Percentiles rank a stretch among this genome's conserved stretches.
Conservation (phyloP, 2,113 vertebrate species). For the Mesoclemmys tuberculata region DNA sequence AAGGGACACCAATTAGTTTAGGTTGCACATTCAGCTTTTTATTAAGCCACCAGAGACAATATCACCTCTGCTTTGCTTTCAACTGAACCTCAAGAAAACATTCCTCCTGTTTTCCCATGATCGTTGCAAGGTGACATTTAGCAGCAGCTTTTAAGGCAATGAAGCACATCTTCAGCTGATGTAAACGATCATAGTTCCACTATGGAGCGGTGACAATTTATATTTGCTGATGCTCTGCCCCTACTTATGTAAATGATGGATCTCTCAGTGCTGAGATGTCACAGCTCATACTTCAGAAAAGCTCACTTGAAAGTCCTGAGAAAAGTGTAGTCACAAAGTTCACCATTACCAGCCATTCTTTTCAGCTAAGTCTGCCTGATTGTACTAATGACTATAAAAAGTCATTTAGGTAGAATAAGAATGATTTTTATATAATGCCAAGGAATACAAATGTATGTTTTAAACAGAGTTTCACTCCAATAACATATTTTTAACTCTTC, state of each 20-base stretch:
- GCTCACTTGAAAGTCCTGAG: conserved; percentile 6
- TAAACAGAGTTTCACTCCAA: background rate
- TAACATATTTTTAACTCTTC: background rate
- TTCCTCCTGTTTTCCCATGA: conserved; percentile 10
- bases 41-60: conserved; percentile 53
- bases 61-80: conserved; percentile 58
- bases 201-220: conserved; percentile 60
- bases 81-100: conserved; percentile 62
- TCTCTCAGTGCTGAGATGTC: conserved; percentile 53
- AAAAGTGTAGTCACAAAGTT: conserved; percentile 31
- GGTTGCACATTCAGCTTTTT: background rate
- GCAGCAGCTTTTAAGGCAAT: conserved; percentile 12
- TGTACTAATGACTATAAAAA: conserved; percentile 4
- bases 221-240: background rate
- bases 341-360: conserved; percentile 55
- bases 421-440: background rate
- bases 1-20: conserved; percentile 67
- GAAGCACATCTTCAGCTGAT: background rate
- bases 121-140: conserved; percentile 61
- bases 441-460: background rate
- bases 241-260: conserved; percentile 14
- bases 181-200: background rate
- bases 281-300: conserved; percentile 39
- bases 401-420: background rate
- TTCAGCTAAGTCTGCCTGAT: conserved; percentile 21